phyloP scores from a whole-genome alignment of 2,888 invertebrate genomes.

The Nomada hirtipes region DNA sequence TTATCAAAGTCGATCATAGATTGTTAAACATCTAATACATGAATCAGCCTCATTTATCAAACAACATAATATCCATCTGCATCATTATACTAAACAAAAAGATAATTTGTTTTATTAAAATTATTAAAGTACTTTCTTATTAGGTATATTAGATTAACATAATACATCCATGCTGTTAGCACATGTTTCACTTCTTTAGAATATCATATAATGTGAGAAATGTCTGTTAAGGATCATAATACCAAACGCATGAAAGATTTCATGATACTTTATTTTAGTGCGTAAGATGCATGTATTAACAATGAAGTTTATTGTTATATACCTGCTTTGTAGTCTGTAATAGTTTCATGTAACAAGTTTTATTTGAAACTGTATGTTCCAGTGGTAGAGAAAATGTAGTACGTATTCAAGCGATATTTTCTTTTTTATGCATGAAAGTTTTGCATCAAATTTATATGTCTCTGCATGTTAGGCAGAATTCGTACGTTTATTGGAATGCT shows the following conservation, averaged over 20 bases:
- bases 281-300: conserved; percentile 16
- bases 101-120: conserved; percentile 17
- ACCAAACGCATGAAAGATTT: conserved; percentile 30
- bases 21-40: conserved; percentile 1
- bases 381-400: conserved; percentile 6
- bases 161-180: conserved; percentile 59
- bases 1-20: conserved; percentile 19
- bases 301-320: conserved; percentile 2
- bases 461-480: conserved; percentile 8
- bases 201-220: conserved; percentile 27
- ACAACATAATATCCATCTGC: conserved; percentile 7
- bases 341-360: neutral
- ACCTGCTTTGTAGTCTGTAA: neutral
- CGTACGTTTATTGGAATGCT: conserved; percentile 17
- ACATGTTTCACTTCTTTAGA: conserved; percentile 33
- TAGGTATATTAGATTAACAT: conserved; percentile 45
- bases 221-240: conserved; percentile 9
- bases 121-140: conserved; percentile 7
- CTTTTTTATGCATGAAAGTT: conserved; percentile 26
- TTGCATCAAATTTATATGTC: conserved; percentile 1
- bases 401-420: neutral
- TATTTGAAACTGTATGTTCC: neutral
- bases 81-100: conserved; percentile 21
- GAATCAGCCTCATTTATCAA: conserved; percentile 26
- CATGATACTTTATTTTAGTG: neutral